Base-by-base conservation (phyloP, 2,113 vertebrate species). In the Scomber japonicus region DNA sequence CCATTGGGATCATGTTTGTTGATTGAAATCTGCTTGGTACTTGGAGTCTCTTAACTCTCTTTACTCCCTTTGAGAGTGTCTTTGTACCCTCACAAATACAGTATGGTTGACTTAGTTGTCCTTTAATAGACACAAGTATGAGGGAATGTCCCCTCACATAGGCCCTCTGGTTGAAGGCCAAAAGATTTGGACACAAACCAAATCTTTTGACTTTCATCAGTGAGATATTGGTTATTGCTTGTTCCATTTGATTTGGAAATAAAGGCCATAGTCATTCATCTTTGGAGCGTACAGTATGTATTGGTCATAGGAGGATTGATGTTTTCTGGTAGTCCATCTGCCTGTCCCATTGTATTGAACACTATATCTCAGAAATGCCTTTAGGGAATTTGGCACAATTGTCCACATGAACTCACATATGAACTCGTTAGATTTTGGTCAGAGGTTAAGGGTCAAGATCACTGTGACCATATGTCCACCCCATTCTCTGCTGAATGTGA, bases 21-120 rank as follows among this genome's bases (percentile, higher is more conserved):
- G 83, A 88, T 90, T 82, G 86, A 84, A 88, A 89, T 80, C 83
- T 72, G 88, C 55, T 85, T 53, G 15, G 54, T 30, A 48, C 59
- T 75, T 54, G 16, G 72, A 80, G 77, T 71, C 62, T 76, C 59
- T 72, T 57, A 73, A 72, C 63, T 74, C 48, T 35, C 75, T 64
- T 71, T 11, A 50, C 35, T 40, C 35, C 35, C 35, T 63, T 80
- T 49, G 21, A 19, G 14, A 10, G 53, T 10, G 5, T 40, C 35
- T 40, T 40, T 8, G 17, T 16, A 49, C 13, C 49, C 21, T 9
- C 40, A 35, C 63, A 40, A 40, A 12, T 16, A 5, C 27, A 3
- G 17, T 27, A 17, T 11, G 7, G 12, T n/a, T 11, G 63, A 64
- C 61, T 63, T 17, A 10, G 6, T 46, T 60, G 53, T 69, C 45